Evolutionary conservation across 2,888 invertebrate genomes (phyloP).

Genomic region (Cyclophora albipunctata): DNA sequence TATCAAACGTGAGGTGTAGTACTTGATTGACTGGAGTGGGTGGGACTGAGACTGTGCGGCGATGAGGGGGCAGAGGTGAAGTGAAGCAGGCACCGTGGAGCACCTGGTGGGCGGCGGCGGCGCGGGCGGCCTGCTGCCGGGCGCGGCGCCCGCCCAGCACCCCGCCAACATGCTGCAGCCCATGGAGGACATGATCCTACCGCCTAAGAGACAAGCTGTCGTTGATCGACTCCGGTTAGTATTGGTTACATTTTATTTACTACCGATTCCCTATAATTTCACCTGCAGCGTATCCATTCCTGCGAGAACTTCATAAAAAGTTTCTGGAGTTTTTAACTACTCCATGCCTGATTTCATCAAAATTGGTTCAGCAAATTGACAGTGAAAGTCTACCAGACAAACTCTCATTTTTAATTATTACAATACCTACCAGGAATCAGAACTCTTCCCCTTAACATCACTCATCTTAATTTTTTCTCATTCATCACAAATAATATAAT

Average conservation of each 20-base stretch:
- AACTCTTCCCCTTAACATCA: no score
- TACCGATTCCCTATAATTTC: no score
- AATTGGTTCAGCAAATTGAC: no score
- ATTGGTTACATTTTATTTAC: background rate
- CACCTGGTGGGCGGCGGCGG: constrained; percentile 85
- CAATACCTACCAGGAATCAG: no score
- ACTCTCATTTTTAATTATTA: no score
- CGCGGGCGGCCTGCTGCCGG: constrained; percentile 80
- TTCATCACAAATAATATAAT: no score
- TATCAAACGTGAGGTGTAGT: constrained; percentile 53
- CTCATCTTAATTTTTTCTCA: no score
- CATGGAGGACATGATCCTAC: constrained; percentile 82
- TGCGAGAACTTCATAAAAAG: no score
- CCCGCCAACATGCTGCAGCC: constrained; percentile 79
- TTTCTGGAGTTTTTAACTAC: no score
- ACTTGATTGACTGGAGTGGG: constrained; percentile 41
- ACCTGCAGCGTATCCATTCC: no score
- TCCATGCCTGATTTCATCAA: no score
- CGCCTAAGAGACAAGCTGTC: constrained; percentile 88
- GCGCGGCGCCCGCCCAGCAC: constrained; percentile 74
- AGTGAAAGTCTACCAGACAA: no score
- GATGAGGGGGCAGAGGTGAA: constrained; percentile 55
- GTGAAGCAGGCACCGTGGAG: constrained; percentile 77
- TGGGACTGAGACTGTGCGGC: constrained; percentile 28
- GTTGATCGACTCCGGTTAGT: constrained; percentile 85